Conservation (phyloP, 1,140 invertebrate species). For the Lithobius niger region DNA sequence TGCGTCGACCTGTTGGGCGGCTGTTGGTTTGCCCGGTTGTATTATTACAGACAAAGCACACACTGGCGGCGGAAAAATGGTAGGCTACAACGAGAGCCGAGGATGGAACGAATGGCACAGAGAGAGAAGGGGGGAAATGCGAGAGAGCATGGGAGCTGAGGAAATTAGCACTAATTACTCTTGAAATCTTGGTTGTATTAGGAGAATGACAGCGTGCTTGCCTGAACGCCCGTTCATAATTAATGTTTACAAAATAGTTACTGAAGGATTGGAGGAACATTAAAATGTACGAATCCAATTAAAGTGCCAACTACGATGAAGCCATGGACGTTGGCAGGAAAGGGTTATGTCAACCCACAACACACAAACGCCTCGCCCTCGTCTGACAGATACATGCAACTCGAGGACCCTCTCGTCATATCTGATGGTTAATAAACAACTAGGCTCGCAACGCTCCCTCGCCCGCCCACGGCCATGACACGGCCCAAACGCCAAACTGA, state of each 20-base stretch:
- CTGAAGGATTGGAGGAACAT: conserved; percentile 9
- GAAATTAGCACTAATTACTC: conserved; percentile 6
- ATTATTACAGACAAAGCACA: no score
- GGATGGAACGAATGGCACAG: no score
- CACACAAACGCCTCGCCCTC: neutral
- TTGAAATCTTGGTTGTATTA: conserved; percentile 5
- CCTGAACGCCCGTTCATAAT: conserved; percentile 1
- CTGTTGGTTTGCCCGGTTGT: no score
- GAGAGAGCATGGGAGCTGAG: no score
- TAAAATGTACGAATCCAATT: conserved; percentile 10
- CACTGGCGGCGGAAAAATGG: no score
- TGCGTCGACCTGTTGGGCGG: no score
- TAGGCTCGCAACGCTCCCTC: neutral
- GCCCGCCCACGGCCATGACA: no score
- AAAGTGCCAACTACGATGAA: conserved; percentile 4
- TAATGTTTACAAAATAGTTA: conserved; percentile 10
- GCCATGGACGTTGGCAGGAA: neutral
- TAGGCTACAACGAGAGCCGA: no score
- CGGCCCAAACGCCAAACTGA: no score
- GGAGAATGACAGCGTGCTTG: neutral
- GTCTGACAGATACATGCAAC: conserved; percentile 3
- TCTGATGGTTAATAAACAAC: conserved; percentile 1
- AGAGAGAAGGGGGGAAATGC: no score
- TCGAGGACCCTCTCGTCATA: neutral
- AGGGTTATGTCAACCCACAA: conserved; percentile 7